A percentile compares a stretch with the other conserved stretches of the same genome.
Evolutionary conservation across 1,140 invertebrate species (phyloP).

Genomic region (Bombus picipes): DNA sequence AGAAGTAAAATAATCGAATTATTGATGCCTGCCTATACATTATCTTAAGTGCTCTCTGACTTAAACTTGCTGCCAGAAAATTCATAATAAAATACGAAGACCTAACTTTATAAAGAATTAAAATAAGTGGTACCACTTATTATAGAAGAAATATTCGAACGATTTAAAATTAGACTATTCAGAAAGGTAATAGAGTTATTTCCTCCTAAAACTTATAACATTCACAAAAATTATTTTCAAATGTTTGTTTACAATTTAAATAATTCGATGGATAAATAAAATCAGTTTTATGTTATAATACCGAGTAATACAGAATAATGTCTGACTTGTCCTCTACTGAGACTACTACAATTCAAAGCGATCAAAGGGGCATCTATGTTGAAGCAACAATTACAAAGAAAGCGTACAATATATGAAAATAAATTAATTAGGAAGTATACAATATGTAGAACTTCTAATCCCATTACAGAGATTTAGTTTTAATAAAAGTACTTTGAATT

Average conservation of each 20-base stretch:
- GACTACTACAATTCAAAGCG: neutral
- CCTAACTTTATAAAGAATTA: too few relatives aligned
- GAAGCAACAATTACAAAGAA: neutral
- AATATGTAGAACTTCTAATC: neutral
- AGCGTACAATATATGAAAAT: neutral
- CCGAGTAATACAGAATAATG: too few relatives aligned
- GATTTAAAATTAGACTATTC: neutral
- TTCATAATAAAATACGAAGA: neutral
- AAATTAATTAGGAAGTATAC: neutral
- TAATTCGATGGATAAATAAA: neutral
- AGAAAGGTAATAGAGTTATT: neutral
- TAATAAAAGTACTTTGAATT: neutral
- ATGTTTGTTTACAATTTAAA: neutral
- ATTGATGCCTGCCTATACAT: neutral
- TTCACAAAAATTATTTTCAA: neutral
- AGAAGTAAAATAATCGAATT: constrained; percentile 19
- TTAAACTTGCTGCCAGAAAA: neutral
- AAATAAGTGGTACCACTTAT: neutral
- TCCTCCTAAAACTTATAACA: neutral
- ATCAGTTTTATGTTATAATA: neutral
- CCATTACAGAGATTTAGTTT: neutral
- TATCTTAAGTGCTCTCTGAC: neutral
- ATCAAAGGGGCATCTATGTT: neutral
- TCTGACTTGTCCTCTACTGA: neutral
- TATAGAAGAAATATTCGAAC: neutral